These are phyloP conservation scores for Timandra comae DNA, from an alignment of 2,888 invertebrate species.

Conservation along the genomic window DNA sequence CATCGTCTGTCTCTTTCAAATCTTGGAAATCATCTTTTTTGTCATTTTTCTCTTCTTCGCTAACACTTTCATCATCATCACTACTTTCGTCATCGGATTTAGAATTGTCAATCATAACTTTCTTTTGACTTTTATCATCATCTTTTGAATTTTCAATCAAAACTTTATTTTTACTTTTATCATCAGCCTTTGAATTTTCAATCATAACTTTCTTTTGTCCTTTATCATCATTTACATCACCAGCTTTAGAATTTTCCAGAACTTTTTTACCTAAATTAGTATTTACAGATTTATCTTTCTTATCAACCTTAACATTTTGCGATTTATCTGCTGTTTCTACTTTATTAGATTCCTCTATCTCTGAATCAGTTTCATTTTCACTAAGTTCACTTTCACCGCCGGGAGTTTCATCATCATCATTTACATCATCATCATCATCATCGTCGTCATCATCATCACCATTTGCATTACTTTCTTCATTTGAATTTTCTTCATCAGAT, in stretches of 20 bases:
- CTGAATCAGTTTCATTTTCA: conserved; percentile 8
- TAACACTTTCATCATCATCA: too few species aligned
- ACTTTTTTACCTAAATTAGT: too few species aligned
- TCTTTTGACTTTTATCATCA: conserved; percentile 15
- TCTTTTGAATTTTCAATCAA: too few species aligned
- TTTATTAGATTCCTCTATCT: neutral
- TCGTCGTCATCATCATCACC: too few species aligned
- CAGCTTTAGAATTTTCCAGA: too few species aligned
- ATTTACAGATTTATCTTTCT: too few species aligned
- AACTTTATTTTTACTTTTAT: conserved; percentile 6
- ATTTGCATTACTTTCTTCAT: too few species aligned
- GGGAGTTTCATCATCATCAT: conserved; percentile 12
- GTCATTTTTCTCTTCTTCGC: conserved; percentile 1
- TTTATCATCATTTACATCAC: too few species aligned
- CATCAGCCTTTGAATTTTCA: conserved; percentile 15
- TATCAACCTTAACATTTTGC: neutral
- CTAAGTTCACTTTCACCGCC: conserved; percentile 8
- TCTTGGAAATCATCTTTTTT: conserved; percentile 54
- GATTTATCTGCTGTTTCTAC: neutral
- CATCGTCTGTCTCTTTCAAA: conserved; percentile 64
- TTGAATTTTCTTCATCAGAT: neutral
- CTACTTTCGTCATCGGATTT: conserved; percentile 1
- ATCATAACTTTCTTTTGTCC: too few species aligned
- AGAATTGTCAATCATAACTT: too few species aligned
- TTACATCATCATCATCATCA: conserved; percentile 10